Base-by-base conservation (phyloP, 2,797 vertebrate genomes). In the Mionectes olivaceus region DNA sequence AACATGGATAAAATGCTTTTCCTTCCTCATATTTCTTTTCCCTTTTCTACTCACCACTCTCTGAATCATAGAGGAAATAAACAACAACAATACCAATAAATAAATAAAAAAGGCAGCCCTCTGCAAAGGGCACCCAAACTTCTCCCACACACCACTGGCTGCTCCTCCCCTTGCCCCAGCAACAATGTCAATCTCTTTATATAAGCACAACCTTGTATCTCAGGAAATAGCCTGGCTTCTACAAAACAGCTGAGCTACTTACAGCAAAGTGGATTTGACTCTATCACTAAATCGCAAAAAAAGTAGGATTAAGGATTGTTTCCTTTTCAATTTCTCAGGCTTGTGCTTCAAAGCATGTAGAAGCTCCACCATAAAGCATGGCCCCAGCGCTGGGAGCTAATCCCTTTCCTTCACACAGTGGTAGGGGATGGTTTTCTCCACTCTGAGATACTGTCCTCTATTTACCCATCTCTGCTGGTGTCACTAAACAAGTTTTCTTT, bases 211-310 rank as follows among this genome's bases (percentile, higher is more conserved):
- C 39, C 24, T 90, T 59, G 50, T 56, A 69, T 77, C 53, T 50
- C 81, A 84, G 76, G 86, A 94, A 95, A 76, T 68, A 93, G 65
- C 76, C 68, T 80, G 60, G 61, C 67, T 94, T 86, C 78, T 53
- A 60, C 85, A 95, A 94, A 92, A 86, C 91, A 89, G 64, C 84
- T 85, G 78, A 94, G 87, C 93, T 96, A 90, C 96, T 97, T 96
- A 94, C 53, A 83, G 83, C 37, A 89, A 96, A 97, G 94, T 97
- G 92, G 96, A 94, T 97, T 96, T 92, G 68, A 81, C 76, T 94
- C 95, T 96, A 96, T 96, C 95, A 56, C 69, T 89, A 91, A 96
- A 95, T 96, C 68, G 0, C 87, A 88, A 92, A 95, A 95, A 96
- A 96, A 93, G 77, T 37, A 68, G 91, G 96, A 96, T 97, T 96